A percentile compares a stretch with the other conserved stretches of the same genome.
These are phyloP conservation scores for Brachypalpus laphriformis DNA, from an alignment of 2,888 invertebrate species.

Conservation along the genomic window DNA sequence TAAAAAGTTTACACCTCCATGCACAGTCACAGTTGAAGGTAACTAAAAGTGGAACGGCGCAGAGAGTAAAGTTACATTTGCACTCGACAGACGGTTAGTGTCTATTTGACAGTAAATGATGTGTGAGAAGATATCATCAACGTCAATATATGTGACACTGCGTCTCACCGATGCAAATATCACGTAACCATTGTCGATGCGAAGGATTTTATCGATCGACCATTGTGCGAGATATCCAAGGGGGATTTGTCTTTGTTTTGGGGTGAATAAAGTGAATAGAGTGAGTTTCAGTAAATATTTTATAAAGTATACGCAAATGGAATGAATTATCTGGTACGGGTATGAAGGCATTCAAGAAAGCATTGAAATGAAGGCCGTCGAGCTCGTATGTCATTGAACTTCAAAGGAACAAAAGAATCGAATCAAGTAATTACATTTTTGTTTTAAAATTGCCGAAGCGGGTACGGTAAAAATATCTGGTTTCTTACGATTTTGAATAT, in stretches of 20 bases:
- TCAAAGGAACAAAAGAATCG: not conserved
- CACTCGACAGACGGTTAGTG: slow-evolving; percentile 34
- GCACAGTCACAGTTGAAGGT: slow-evolving; percentile 12
- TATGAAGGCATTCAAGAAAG: not conserved
- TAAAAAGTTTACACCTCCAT: slow-evolving; percentile 7
- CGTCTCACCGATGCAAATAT: slow-evolving; percentile 8
- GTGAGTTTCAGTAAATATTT: not conserved
- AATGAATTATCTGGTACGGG: not conserved
- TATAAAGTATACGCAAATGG: not conserved
- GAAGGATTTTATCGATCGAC: slow-evolving; percentile 2
- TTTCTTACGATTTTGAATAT: too few species aligned
- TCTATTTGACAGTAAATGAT: slow-evolving; percentile 48
- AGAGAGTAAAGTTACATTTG: not conserved
- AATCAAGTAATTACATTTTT: not conserved
- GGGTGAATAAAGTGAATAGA: not conserved
- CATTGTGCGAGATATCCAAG: not conserved
- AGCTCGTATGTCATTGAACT: not conserved
- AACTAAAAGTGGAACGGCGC: not conserved
- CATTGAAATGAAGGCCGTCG: not conserved
- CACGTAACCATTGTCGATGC: slow-evolving; percentile 2
- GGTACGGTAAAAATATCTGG: too few species aligned
- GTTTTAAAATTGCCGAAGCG: too few species aligned
- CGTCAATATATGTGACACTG: slow-evolving; percentile 15
- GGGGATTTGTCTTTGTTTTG: not conserved
- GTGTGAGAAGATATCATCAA: slow-evolving; percentile 28